These are phyloP conservation scores for Oasisia sp. DNA, from an alignment of 2,888 invertebrate genomes.

Conservation along the genomic window DNA sequence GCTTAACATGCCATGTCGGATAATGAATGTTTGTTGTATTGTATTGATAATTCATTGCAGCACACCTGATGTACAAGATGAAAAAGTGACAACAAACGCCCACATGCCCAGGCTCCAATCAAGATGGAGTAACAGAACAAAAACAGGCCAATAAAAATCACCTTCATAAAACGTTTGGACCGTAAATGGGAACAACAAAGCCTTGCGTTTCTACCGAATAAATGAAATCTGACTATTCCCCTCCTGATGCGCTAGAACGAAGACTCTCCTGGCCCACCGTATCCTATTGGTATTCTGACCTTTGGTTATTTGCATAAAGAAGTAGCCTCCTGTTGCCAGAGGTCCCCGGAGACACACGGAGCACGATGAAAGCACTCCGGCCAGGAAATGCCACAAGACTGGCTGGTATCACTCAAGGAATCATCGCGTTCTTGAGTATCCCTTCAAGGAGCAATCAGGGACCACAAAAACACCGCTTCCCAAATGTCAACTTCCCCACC, in stretches of 20 bases:
- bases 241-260: neutral
- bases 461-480: neutral
- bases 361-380: too few relatives aligned
- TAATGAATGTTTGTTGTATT: too few relatives aligned
- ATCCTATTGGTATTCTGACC: neutral
- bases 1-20: too few relatives aligned
- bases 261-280: neutral
- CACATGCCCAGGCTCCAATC: neutral
- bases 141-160: neutral
- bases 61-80: neutral
- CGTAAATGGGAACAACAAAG: neutral
- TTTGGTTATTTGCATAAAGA: neutral
- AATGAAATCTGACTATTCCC: neutral
- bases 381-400: too few relatives aligned
- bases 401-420: too few relatives aligned
- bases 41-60: neutral
- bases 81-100: neutral
- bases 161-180: neutral
- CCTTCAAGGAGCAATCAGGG: neutral
- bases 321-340: neutral
- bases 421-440: too few relatives aligned
- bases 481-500: neutral
- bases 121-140: neutral
- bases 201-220: neutral
- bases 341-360: neutral